phyloP scores from a whole-genome alignment of 2,888 invertebrate species.

The Prenolepis imparis region DNA sequence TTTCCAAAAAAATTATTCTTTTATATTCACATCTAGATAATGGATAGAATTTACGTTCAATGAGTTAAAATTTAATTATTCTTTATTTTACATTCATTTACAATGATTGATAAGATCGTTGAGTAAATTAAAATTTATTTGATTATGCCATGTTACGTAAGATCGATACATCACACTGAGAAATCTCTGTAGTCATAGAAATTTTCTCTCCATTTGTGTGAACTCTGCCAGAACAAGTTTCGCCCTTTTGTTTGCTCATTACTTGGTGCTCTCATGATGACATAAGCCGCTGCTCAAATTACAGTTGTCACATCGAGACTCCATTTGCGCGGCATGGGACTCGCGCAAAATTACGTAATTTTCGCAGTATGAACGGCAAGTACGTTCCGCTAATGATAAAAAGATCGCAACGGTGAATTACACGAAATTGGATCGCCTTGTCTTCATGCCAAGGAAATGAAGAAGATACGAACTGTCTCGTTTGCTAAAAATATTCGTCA shows the following conservation, averaged over 20 bases:
- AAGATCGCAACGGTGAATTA: constrained; percentile 32
- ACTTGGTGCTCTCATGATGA: constrained; percentile 46
- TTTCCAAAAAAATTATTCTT: background rate
- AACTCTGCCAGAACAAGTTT: constrained; percentile 24
- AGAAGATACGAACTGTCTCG: background rate
- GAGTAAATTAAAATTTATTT: background rate
- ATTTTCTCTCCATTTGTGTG: constrained; percentile 26
- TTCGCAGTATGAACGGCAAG: constrained; percentile 63
- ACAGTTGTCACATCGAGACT: constrained; percentile 56
- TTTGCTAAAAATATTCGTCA: constrained; percentile 18
- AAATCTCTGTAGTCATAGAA: background rate
- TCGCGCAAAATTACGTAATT: constrained; percentile 64
- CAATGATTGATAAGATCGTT: background rate
- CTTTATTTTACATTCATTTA: background rate
- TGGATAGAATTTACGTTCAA: background rate
- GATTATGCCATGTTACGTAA: background rate
- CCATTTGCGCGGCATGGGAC: constrained; percentile 62
- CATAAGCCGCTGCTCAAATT: constrained; percentile 64
- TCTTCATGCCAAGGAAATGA: constrained; percentile 1
- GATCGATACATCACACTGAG: background rate
- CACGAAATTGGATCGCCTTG: constrained; percentile 10
- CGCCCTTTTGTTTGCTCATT: constrained; percentile 58
- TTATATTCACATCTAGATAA: background rate
- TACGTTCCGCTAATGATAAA: constrained; percentile 49
- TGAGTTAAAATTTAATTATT: background rate